Evolutionary conservation across 2,113 vertebrate species (phyloP).

Genomic region (Dunckerocampus dactyliophorus): DNA sequence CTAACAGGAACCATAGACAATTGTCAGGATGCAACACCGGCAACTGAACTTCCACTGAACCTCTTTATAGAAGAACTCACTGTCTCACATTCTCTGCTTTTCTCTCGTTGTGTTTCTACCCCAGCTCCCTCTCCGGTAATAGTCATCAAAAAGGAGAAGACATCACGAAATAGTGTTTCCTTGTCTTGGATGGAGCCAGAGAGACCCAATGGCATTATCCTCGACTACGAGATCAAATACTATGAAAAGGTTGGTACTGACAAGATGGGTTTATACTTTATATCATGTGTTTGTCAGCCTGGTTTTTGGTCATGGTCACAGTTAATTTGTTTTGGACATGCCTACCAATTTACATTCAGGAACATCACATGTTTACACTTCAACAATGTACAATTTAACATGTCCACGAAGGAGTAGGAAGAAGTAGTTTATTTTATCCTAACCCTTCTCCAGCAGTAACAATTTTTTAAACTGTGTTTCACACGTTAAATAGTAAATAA

Average conservation of each 20-base stretch:
- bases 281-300: not conserved
- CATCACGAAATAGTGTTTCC: conserved; percentile 89
- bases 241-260: conserved; percentile 91
- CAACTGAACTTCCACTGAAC: conserved; percentile 69
- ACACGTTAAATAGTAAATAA: too few relatives aligned
- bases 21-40: conserved; percentile 55
- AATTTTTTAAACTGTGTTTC: too few relatives aligned
- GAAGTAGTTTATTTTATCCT: too few relatives aligned
- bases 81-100: conserved; percentile 17
- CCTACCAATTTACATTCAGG: not conserved
- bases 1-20: conserved; percentile 56
- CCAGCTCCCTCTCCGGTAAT: conserved; percentile 90
- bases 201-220: conserved; percentile 94
- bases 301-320: not conserved
- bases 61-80: conserved; percentile 24
- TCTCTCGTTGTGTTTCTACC: conserved; percentile 25
- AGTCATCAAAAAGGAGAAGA: conserved; percentile 88
- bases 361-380: too few relatives aligned
- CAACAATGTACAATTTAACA: too few relatives aligned
- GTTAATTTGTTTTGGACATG: not conserved
- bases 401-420: too few relatives aligned
- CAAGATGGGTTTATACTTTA: not conserved
- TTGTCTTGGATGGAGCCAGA: conserved; percentile 95
- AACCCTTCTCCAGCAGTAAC: too few relatives aligned
- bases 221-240: conserved; percentile 99